Percentiles rank a stretch among this genome's conserved stretches.
Evolutionary conservation across 2,113 vertebrate genomes (phyloP).

Genomic region (Lophotis ruficrista): DNA sequence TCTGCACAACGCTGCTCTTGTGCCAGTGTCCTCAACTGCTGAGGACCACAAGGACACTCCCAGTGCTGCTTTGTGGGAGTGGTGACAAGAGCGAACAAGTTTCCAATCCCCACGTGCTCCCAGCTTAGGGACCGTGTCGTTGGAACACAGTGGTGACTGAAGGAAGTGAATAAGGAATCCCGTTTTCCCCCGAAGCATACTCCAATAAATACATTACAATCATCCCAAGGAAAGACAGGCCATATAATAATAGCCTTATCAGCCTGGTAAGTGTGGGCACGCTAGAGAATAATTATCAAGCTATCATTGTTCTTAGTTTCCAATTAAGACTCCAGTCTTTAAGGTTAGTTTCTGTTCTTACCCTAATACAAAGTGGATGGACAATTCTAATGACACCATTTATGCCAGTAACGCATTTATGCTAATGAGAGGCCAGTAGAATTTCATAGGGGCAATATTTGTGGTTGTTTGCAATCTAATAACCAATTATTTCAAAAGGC

Average conservation of each 20-base stretch:
- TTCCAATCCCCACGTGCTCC: fast-evolving
- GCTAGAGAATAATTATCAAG: background rate
- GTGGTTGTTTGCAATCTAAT: background rate
- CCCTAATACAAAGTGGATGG: background rate
- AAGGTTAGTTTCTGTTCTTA: background rate
- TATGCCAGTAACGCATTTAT: background rate
- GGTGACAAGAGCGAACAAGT: background rate
- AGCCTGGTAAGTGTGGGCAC: background rate
- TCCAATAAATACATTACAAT: background rate
- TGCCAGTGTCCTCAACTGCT: background rate
- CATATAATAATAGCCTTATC: background rate
- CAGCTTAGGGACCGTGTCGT: fast-evolving
- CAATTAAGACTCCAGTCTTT: background rate
- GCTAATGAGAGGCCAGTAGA: background rate
- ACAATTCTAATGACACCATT: background rate
- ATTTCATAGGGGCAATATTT: background rate
- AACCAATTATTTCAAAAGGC: background rate
- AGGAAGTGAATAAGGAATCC: background rate
- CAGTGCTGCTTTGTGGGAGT: fast-evolving
- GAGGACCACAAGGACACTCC: background rate
- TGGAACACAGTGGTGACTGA: background rate
- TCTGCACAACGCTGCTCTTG: background rate
- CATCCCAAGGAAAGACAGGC: background rate
- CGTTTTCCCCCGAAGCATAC: background rate
- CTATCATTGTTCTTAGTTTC: background rate